phyloP scores from a whole-genome alignment of 2,113 vertebrate genomes.

The Amblyornis subalaris region DNA sequence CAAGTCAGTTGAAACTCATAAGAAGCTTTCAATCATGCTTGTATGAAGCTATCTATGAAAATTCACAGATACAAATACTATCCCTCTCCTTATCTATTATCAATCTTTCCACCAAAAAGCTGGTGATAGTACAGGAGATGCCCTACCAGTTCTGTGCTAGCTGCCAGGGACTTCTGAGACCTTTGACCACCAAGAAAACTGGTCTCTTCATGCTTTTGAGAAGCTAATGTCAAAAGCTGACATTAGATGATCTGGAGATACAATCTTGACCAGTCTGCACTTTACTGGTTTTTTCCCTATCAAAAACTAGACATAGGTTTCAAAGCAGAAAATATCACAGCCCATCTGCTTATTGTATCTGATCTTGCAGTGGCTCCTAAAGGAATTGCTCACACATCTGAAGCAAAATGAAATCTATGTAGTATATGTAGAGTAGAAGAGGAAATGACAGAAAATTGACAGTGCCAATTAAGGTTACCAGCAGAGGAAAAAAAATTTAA shows the following conservation, averaged over 20 bases:
- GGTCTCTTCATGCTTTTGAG: background rate
- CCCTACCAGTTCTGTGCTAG: background rate
- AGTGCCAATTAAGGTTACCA: background rate
- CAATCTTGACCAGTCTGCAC: background rate
- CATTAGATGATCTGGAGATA: background rate
- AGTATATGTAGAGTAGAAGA: background rate
- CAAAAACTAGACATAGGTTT: background rate
- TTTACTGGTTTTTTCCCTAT: background rate
- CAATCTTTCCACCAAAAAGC: background rate
- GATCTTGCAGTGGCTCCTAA: background rate
- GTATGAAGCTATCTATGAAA: background rate
- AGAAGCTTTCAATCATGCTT: background rate
- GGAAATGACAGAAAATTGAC: background rate
- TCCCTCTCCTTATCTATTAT: background rate
- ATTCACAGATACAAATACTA: background rate
- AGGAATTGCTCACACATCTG: background rate
- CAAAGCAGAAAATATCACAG: background rate
- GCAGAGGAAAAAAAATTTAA: rapidly evolving
- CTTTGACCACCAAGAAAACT: background rate
- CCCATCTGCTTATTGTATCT: background rate
- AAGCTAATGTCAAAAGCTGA: background rate
- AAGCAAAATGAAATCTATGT: background rate
- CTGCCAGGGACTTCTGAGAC: background rate
- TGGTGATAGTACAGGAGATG: background rate
- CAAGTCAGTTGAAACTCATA: background rate